Base-by-base conservation (phyloP, 2,113 vertebrate species). In the Muscicapa adusta region DNA sequence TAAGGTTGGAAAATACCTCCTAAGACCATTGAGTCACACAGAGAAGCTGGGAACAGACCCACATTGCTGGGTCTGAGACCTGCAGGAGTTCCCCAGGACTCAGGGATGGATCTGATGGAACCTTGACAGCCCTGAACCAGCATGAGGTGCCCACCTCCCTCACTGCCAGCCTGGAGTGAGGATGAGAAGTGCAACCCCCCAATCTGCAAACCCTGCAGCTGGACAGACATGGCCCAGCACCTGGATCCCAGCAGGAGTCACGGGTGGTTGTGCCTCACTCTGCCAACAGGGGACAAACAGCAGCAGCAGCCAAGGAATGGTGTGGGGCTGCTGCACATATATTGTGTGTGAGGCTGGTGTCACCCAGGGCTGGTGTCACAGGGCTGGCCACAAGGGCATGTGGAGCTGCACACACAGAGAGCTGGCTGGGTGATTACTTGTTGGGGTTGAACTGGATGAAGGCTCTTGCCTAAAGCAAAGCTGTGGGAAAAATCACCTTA, bases 391-490 rank as follows among this genome's bases (percentile, higher is more conserved):
- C 0, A 1, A 65, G 56, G 74, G 51, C 38, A 28, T 15, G 1
- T 34, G 36, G 68, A 66, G 33, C 60, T 58, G 75, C 43, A 28
- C 0, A 0, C 50, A 24, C 0, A 0, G 29, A 31, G 68, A 17
- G 31, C 12, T 47, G 54, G 58, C 79, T 47, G 79, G 20, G 1
- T 11, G 38, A 17, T 50, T 50, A 14, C 26, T 51, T 51, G 50
- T 10, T 51, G 15, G 26, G 50, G 50, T 51, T 26, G 50, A 51
- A 28, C 50, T 9, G 26, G 6, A 17, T 28, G 50, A 51, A 51
- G 50, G 50, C 8, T 28, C 28, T 51, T 51, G 50, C 50, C 50
- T 51, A 28, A 51, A 51, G 50, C 50, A 8, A 28, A n/a, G n/a
- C n/a, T n/a, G n/a, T 51, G 50, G 50, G 25, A 26, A 51, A 51